A percentile compares a stretch with the other conserved stretches of the same genome.
Conservation (phyloP, 2,888 invertebrate genomes). For the Erebia palarica region DNA sequence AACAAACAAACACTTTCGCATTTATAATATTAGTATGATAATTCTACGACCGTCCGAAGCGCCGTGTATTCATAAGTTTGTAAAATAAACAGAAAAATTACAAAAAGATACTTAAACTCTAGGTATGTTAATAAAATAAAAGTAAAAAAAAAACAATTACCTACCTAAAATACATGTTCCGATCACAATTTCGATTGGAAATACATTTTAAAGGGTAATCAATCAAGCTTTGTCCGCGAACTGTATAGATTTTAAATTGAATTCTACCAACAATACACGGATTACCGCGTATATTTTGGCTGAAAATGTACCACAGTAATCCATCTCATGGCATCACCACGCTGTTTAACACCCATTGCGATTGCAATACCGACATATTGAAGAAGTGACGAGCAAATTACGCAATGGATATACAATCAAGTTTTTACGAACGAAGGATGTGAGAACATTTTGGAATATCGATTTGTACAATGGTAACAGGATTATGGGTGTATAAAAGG, state of each 20-base stretch:
- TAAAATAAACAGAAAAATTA: too few relatives aligned
- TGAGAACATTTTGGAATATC: constrained; percentile 52
- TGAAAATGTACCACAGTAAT: constrained; percentile 50
- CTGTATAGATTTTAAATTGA: constrained; percentile 79
- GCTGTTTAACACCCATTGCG: constrained; percentile 43
- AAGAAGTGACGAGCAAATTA: constrained; percentile 15
- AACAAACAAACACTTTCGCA: too few relatives aligned
- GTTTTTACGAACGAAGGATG: constrained; percentile 24
- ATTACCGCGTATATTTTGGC: constrained; percentile 71
- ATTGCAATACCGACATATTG: constrained; percentile 7
- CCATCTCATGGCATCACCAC: constrained; percentile 29
- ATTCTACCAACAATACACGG: constrained; percentile 77
- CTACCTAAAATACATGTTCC: constrained; percentile 15
- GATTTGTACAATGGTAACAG: constrained; percentile 59
- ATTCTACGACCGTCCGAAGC: too few relatives aligned
- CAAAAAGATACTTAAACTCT: too few relatives aligned
- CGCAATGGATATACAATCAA: constrained; percentile 45
- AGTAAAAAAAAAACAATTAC: neutral
- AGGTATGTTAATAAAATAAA: too few relatives aligned
- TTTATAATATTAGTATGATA: too few relatives aligned
- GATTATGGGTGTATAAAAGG: constrained; percentile 71
- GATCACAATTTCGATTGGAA: constrained; percentile 35
- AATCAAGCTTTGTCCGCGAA: constrained; percentile 75
- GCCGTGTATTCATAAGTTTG: too few relatives aligned
- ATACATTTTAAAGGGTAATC: constrained; percentile 70